Conservation (phyloP, 1,140 invertebrate genomes). For the Globodera ellingtonae region DNA sequence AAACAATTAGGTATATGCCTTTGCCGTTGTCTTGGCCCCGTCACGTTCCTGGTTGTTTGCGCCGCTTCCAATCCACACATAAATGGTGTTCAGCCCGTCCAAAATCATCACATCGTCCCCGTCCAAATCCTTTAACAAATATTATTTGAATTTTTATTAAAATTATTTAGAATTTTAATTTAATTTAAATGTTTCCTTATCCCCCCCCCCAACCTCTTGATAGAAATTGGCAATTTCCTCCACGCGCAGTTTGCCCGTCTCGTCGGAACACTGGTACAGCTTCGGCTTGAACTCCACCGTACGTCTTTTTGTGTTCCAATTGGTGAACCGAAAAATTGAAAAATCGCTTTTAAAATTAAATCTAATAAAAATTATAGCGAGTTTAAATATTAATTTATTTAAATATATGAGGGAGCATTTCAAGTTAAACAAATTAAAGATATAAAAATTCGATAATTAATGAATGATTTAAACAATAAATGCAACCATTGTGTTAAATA, state of each 20-base stretch:
- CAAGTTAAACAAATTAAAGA: too few relatives aligned
- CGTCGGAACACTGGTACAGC: slow-evolving; percentile 74
- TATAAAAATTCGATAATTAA: too few relatives aligned
- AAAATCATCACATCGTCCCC: slow-evolving; percentile 85
- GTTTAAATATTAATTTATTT: too few relatives aligned
- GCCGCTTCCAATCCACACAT: slow-evolving; percentile 77
- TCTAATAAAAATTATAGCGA: too few relatives aligned
- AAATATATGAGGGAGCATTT: too few relatives aligned
- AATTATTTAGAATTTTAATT: too few relatives aligned
- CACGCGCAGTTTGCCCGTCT: slow-evolving; percentile 66
- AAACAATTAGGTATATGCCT: slow-evolving; percentile 54
- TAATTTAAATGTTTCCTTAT: too few relatives aligned
- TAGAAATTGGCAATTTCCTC: slow-evolving; percentile 74
- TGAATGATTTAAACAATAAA: neutral
- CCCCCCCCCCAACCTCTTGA: slow-evolving; percentile 49
- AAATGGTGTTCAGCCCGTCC: slow-evolving; percentile 78
- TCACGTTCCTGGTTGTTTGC: slow-evolving; percentile 74
- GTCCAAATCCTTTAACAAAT: slow-evolving; percentile 72
- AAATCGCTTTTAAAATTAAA: too few relatives aligned
- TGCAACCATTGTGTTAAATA: slow-evolving; percentile 54
- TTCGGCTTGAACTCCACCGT: slow-evolving; percentile 66
- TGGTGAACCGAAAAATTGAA: slow-evolving; percentile 34
- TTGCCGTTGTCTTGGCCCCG: slow-evolving; percentile 70
- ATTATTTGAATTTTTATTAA: neutral
- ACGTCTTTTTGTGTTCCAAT: slow-evolving; percentile 56